Evolutionary conservation across 1,140 invertebrate genomes (phyloP), one percentile per base, ranked within the genome.

Genomic region (Mizuhopecten yessoensis): DNA sequence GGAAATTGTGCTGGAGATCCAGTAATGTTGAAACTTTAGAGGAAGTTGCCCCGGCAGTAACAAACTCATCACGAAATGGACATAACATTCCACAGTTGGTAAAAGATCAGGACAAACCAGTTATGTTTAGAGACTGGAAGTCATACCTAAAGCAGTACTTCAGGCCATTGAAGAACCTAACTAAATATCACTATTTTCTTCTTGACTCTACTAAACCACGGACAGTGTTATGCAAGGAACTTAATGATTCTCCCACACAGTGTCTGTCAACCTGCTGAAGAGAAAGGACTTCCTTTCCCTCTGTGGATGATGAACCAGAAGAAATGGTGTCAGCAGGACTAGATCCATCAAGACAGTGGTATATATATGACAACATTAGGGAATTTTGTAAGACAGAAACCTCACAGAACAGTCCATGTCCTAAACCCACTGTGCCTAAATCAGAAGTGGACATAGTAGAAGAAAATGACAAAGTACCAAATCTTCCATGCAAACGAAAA

Each of bases 11-110:
- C 15, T 94, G 89, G 86, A 90, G 92, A 39, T 57, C 89, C 5
- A 86, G 29, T 49, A 34, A 87, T 23, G 92, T 92, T 75, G 88
- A 91, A 33, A 91, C 34, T 20, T 57, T 93, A 34, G 33, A 90
- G 17, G 93, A 92, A n/a, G 87, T 94, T 33, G 89, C 86, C 42
- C 49, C 88, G 23, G 90, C 87, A 20, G 89, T 94, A 33, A 86
- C 88, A n/a, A 86, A 33, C 9, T 92, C 90, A 34, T 90, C 91
- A 49, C 49, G 45, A 34, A 92, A 86, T 91, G 88, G 91, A 33
- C 87, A 93, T 34, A 94, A 94, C 36, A 90, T 93, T 57, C 34
- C 90, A 10, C 90, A 93, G 91, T n/a, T 93, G 20, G 75, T 94
- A 45, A 90, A 94, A 20, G 75, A 90, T 86, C 89, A 91, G 57